Evolutionary conservation across 2,113 vertebrate genomes (phyloP).

Genomic region (Sander vitreus): DNA sequence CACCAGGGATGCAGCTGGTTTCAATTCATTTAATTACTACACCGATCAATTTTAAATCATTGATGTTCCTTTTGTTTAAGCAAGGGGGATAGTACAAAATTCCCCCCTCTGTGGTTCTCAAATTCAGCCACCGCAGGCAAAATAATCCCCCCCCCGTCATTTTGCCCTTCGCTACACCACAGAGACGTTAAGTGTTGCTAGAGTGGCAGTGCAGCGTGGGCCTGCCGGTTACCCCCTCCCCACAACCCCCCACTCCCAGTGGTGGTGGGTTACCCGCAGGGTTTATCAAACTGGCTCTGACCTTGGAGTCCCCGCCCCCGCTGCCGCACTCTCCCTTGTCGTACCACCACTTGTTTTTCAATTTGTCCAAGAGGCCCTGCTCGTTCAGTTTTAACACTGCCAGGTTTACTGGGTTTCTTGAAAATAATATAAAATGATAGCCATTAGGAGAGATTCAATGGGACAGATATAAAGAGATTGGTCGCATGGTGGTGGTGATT

Average conservation of each 20-base stretch:
- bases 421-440: conserved; percentile 88
- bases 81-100: neutral
- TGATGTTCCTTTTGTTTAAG: conserved; percentile 12
- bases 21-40: conserved; percentile 24
- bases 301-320: conserved; percentile 99
- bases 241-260: conserved; percentile 84
- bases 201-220: conserved; percentile 74
- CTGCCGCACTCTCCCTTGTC: conserved; percentile 99
- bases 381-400: conserved; percentile 99
- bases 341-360: conserved; percentile 99
- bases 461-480: conserved; percentile 72
- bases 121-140: conserved; percentile 1
- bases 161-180: conserved; percentile 19
- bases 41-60: conserved; percentile 28
- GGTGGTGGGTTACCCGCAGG: conserved; percentile 89
- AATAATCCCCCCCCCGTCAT: conserved; percentile 6
- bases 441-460: conserved; percentile 86
- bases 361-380: conserved; percentile 99
- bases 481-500: conserved; percentile 74
- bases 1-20: conserved; percentile 11
- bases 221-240: conserved; percentile 92
- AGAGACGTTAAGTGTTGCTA: conserved; percentile 64
- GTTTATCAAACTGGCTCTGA: conserved; percentile 98
- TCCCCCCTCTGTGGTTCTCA: conserved; percentile 29
- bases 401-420: conserved; percentile 99